Base-by-base conservation (phyloP, 2,113 vertebrate genomes). In the Ploceus nigricollis region DNA sequence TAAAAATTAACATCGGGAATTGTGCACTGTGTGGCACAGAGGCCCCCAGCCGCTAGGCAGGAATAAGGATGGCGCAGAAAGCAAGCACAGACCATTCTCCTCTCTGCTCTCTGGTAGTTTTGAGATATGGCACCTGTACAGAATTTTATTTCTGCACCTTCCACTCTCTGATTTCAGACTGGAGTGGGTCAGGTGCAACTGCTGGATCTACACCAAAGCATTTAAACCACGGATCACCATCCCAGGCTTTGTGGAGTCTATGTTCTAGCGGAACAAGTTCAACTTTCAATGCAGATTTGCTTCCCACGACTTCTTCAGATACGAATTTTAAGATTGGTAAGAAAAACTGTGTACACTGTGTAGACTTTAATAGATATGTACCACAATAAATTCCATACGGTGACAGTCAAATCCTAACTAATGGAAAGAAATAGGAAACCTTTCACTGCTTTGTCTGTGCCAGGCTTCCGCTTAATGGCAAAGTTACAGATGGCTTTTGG, bases 181-280 rank as follows among this genome's bases (percentile, higher is more conserved):
- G 98, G 96, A 98, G 96, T 57, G 97, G 73, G 28, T 96, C 96
- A 63, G 94, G 75, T 63, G 95, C 90, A 50, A 71, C 45, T n/a
- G 81, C 92, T 66, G 91, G 35, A 31, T 56, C 64, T 83, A 98
- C 97, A 83, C 64, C 96, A 90, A 77, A 88, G 91, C 35, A 90
- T 45, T 72, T 96, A 23, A 93, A 96, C 30, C 95, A 92, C 80
- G 96, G 70, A 51, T 92, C 92, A 65, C 91, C 81, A 2, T 72
- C 89, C 16, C 96, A 96, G 48, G 97, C 97, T 13, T 68, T 97
- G 40, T 79, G 86, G 56, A 98, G 48, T 96, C 97, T 39, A 75
- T 92, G 83, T 98, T 98, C 95, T 27, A 97, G 93, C 58, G 95
- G 95, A 79, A 98, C 98, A 35, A 98, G 88, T 58, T 98, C 98